Evolutionary conservation across 2,113 vertebrate genomes (phyloP), one percentile per base, ranked within the genome.

Genomic region (Hippocampus barbouri): DNA sequence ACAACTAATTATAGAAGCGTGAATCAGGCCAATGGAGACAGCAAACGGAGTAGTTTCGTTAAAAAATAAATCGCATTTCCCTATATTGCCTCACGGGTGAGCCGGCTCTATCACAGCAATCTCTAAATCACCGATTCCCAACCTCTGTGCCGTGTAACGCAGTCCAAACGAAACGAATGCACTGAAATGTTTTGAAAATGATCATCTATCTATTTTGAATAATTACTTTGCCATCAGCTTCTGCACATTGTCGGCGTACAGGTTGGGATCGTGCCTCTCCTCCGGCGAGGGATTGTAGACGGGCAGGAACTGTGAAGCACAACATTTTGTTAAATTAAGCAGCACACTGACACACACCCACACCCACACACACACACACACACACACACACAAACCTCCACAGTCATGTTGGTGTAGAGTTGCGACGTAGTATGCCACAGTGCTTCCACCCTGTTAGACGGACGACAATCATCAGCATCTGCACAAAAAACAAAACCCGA

Each of bases 211-310:
- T 18, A 16, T 1, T 51, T 51, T 7, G 5, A 61, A 61, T 8
- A 30, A 34, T 18, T 76, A 97, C 96, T 90, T 86, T 66, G 95
- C 95, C 95, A 97, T 97, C 69, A 95, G 87, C 67, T 89, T 93
- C 89, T 95, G 95, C 4, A 97, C 91, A 0, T 95, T 97, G 87
- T 93, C 93, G 14, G 95, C 95, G 47, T 94, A 97, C 15, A 96
- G 83, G 54, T 78, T 86, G 16, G 95, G 94, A 87, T 96, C 79
- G 0, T 77, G 74, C 78, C 87, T 93, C 86, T 97, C 96, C 72
- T 94, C 90, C 12, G 79, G 49, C 5, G 92, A 94, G 0, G 96
- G 96, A 0, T 83, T 90, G 86, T 96, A 97, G 34, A 97, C 94
- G 0, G 96, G 95, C 69, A 97, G 89, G 75, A 92, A 97, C 96